Percentiles rank a stretch among this genome's conserved stretches.
phyloP scores from a whole-genome alignment of 2,797 vertebrate genomes.

The Anguilla megastoma region DNA sequence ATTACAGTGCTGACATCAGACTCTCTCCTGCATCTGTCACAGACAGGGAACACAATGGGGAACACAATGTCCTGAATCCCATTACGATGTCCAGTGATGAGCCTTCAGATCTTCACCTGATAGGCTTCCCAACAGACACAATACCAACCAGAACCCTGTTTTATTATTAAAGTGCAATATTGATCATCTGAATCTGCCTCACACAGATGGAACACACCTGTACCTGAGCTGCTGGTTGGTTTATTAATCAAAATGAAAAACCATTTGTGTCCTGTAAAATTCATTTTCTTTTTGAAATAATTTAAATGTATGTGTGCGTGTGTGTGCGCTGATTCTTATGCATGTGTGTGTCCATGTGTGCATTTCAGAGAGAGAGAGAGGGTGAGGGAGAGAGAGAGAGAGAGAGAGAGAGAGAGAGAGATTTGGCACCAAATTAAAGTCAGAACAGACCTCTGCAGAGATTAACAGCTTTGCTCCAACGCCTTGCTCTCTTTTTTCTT shows the following conservation, averaged over 20 bases:
- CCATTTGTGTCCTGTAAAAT: too few species aligned
- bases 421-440: background rate
- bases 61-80: conserved; percentile 21
- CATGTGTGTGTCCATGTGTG: conserved; percentile 2
- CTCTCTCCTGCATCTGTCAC: too few species aligned
- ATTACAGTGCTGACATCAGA: background rate
- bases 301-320: background rate
- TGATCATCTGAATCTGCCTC: background rate
- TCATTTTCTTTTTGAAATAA: background rate
- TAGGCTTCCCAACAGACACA: background rate
- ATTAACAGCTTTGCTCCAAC: background rate
- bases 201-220: background rate
- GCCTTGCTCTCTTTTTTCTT: background rate
- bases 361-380: background rate
- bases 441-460: background rate
- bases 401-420: background rate
- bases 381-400: conserved; percentile 2
- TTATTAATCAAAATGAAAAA: too few species aligned
- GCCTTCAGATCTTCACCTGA: background rate
- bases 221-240: background rate
- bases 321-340: background rate
- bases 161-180: background rate
- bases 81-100: conserved; percentile 20
- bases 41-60: too few species aligned
- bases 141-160: background rate